Evolutionary conservation across 1,140 invertebrate species (phyloP), one percentile per base, ranked within the genome.

Genomic region (Oreohelix idahoensis): DNA sequence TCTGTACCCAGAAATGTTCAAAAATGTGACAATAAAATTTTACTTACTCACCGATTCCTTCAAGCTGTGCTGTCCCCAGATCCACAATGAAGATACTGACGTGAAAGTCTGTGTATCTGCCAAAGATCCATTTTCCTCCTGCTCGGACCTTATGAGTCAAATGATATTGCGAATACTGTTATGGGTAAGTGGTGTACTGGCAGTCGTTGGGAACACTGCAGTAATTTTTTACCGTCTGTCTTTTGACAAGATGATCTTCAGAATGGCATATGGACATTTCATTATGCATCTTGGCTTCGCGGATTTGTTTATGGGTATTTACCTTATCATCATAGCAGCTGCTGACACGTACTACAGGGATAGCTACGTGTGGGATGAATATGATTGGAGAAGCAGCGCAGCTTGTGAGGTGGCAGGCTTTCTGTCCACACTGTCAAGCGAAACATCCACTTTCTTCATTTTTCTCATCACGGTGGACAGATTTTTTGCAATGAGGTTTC

Each of bases 221-320:
- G 86, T 86, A 15, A 84, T 89, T 29, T 17, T 86, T 2, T 85
- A 83, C 35, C 66, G 88, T 4, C 32, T 85, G 1, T 36, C 70
- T 26, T 58, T 66, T 15, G 81, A 85, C 69, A 81, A 76, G 58
- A 42, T 63, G 17, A 42, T 35, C 39, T 13, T 79, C 23, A 71
- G 49, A 23, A 53, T 69, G 0, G 66, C 49, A 17, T 84, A 86
- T 26, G 83, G 85, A 1, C 63, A 85, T 0, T 87, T 88, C 15
- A 84, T 89, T 36, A 83, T 87, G 15, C 88, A 89, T 83, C 82
- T 91, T 20, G 84, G 86, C 39, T 36, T 89, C 26, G 87, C 89
- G 36, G 90, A 91, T 79, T 86, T 90, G 36, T 79, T 89, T 26
- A 91, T 90, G 89, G 90, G 90, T 0, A 58, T 90, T 10, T 91